phyloP scores from a whole-genome alignment of 1,140 invertebrate genomes.

The Drosophila orena region DNA sequence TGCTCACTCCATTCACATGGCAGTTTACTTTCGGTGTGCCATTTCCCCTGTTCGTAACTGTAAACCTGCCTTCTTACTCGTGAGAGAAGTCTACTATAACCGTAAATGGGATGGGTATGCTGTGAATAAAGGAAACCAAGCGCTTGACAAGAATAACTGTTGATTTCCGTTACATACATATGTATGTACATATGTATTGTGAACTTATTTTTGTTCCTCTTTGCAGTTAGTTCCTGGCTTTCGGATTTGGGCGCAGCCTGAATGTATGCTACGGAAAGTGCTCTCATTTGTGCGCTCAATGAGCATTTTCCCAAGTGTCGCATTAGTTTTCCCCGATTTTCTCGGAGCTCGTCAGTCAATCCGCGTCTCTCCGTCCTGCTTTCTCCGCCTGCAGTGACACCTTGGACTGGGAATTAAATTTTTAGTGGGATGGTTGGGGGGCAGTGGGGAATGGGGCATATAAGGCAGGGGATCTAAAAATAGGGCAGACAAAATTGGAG shows the following conservation, averaged over 20 bases:
- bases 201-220: too few species aligned
- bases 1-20: slow-evolving; percentile 21
- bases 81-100: not conserved
- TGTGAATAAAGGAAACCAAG: not conserved
- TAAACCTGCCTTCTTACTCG: not conserved
- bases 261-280: slow-evolving; percentile 17
- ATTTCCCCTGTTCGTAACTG: not conserved
- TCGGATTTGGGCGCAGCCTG: not conserved
- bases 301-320: slow-evolving; percentile 10
- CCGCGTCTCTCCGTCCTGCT: slow-evolving; percentile 1
- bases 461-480: slow-evolving; percentile 42
- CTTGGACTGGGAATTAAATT: slow-evolving; percentile 38
- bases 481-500: slow-evolving; percentile 55
- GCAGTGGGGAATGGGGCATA: not conserved
- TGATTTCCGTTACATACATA: not conserved
- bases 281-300: slow-evolving; percentile 3
- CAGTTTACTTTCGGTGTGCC: not conserved
- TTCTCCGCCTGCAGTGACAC: slow-evolving; percentile 27
- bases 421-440: not conserved
- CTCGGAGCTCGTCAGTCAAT: slow-evolving; percentile 12
- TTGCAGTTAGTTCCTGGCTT: not conserved
- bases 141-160: not conserved
- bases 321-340: slow-evolving; percentile 9
- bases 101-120: not conserved
- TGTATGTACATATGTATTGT: too few species aligned